Base-by-base conservation (phyloP, 30 jellyfish, hydroid and myxozoan genomes). In the Mastigias papua region DNA sequence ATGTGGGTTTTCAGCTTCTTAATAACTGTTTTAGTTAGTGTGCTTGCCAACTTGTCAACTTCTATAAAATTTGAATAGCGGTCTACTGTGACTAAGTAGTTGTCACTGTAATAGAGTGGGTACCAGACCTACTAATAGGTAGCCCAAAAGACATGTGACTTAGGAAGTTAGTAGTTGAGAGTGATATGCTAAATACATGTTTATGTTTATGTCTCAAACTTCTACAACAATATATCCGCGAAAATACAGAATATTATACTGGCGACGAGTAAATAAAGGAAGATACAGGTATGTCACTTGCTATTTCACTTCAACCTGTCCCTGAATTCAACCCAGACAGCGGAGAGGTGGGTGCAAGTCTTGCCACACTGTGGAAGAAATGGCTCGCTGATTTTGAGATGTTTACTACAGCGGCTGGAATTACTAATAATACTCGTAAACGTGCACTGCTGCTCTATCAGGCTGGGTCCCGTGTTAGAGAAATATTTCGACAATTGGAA, bases 41-140 rank as follows among this genome's bases (percentile, higher is more conserved):
- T 81, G 46, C 37, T 63, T 0, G 75, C 87, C 25, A 81, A 74
- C 76, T 49, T 65, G 46, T 81, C 92, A 81, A 81, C 92, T 81
- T 81, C 87, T 34, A 67, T 81, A 32, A 67, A 81, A 49, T 81
- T 69, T n/a, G 92, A 81, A 69, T 58, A 81, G 74, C 65, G 92
- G 85, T 69, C 78, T 51, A 81, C 87, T 63, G 92, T 81, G 92
- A 81, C 92, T 48, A 67, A 49, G 86, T 75, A 81, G 85, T 48
- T 57, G 29, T 50, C 28, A n/a, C n/a, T n/a, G n/a, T n/a, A n/a
- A n/a, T n/a, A n/a, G n/a, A n/a, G n/a, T n/a, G n/a, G n/a, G n/a
- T n/a, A n/a, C n/a, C n/a, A n/a, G n/a, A n/a, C n/a, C n/a, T n/a
- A n/a, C n/a, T n/a, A n/a, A n/a, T n/a, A n/a, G n/a, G n/a, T n/a